These are phyloP conservation scores for Octodonta nipae DNA, from an alignment of 2,888 invertebrate genomes.

Conservation along the genomic window DNA sequence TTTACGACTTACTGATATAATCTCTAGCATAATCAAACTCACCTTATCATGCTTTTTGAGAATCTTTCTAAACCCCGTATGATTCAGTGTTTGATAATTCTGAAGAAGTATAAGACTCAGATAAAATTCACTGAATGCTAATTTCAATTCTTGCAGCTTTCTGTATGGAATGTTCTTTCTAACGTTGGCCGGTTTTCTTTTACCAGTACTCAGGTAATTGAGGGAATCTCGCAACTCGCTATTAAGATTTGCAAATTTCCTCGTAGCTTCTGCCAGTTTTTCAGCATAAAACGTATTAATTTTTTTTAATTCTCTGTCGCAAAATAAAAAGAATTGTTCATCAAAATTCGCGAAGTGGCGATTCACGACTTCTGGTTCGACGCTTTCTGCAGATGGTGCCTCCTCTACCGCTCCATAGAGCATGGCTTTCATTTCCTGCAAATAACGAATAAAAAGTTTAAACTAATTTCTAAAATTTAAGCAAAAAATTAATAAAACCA, in stretches of 20 bases:
- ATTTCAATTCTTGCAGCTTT: constrained; percentile 67
- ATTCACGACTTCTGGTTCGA: constrained; percentile 54
- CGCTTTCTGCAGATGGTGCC: constrained; percentile 61
- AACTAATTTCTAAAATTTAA: no score
- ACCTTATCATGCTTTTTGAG: constrained; percentile 84
- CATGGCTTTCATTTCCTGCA: constrained; percentile 79
- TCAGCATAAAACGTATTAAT: constrained; percentile 82
- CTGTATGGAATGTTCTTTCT: constrained; percentile 42
- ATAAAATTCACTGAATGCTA: constrained; percentile 85
- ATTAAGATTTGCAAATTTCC: constrained; percentile 61
- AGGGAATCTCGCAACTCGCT: constrained; percentile 50
- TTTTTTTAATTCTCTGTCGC: constrained; percentile 73
- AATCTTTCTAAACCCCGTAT: constrained; percentile 80
- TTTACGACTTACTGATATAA: no score
- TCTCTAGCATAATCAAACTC: no score
- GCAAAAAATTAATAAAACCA: no score
- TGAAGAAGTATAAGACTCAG: constrained; percentile 71
- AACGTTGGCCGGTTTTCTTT: constrained; percentile 21
- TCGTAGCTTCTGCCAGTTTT: constrained; percentile 76
- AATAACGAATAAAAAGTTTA: no score
- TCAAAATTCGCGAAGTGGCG: constrained; percentile 68
- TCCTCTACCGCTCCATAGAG: constrained; percentile 66
- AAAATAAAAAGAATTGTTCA: constrained; percentile 72
- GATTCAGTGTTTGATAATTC: constrained; percentile 79
- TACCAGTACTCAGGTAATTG: constrained; percentile 26